phyloP scores from a whole-genome alignment of 2,888 invertebrate species.

The Trachelus iudaicus region DNA sequence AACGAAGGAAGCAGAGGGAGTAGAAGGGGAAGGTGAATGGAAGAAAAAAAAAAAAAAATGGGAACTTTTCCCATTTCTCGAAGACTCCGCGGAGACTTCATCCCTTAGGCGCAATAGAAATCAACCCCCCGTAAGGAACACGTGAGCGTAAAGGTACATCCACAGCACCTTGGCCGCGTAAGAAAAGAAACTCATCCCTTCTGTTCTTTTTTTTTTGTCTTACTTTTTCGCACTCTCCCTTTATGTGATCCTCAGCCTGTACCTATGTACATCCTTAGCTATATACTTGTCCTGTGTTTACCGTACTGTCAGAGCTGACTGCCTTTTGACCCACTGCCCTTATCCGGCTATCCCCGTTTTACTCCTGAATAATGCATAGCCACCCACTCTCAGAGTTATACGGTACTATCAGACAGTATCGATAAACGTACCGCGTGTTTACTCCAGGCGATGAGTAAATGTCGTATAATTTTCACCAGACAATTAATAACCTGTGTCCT shows the following conservation, averaged over 20 bases:
- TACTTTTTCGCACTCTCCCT: background rate
- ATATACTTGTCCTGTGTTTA: background rate
- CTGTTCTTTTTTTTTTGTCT: background rate
- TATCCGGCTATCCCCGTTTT: background rate
- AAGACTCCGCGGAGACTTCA: background rate
- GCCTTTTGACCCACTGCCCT: background rate
- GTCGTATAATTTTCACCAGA: background rate
- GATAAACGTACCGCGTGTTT: background rate
- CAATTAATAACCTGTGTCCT: background rate
- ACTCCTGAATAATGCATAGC: background rate
- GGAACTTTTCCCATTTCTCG: background rate
- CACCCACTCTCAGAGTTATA: background rate
- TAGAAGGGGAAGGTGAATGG: background rate
- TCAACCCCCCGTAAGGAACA: background rate
- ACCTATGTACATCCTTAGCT: background rate
- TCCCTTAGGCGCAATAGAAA: background rate
- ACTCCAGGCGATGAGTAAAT: background rate
- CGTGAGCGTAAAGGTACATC: background rate
- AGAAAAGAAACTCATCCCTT: background rate
- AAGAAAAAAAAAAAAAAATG: background rate
- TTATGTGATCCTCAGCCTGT: background rate
- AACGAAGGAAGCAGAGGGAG: background rate
- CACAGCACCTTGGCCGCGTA: background rate
- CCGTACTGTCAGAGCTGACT: background rate
- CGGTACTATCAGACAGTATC: background rate